Conservation (phyloP, 2,888 invertebrate genomes). For the Drosophila helvetica region DNA sequence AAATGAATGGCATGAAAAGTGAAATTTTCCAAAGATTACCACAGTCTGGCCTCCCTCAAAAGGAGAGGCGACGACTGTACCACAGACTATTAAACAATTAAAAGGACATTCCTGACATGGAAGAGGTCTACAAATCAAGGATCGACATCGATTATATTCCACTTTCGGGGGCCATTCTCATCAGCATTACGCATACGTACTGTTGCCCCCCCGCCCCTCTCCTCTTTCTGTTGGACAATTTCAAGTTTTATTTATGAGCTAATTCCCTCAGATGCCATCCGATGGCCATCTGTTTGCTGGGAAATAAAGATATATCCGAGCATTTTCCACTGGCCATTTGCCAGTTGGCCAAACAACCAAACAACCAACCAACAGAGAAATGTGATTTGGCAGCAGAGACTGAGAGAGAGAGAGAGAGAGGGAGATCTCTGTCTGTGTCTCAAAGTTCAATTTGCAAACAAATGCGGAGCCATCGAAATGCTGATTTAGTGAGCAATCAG, state of each 20-base stretch:
- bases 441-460: slow-evolving; percentile 70
- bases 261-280: slow-evolving; percentile 49
- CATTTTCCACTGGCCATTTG: slow-evolving; percentile 57
- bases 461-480: slow-evolving; percentile 63
- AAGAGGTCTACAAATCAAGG: slow-evolving; percentile 10
- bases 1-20: slow-evolving; percentile 22
- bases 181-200: slow-evolving; percentile 63
- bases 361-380: slow-evolving; percentile 28
- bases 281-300: slow-evolving; percentile 65
- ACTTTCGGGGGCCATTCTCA: slow-evolving; percentile 17
- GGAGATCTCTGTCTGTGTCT: slow-evolving; percentile 14
- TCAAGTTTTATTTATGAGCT: slow-evolving; percentile 61
- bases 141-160: slow-evolving; percentile 3
- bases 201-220: neutral
- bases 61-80: too few relatives aligned
- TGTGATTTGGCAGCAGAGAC: slow-evolving; percentile 65
- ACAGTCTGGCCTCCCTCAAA: neutral
- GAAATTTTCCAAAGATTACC: slow-evolving; percentile 5
- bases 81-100: neutral
- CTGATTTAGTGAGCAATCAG: slow-evolving; percentile 75
- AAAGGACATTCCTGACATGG: neutral
- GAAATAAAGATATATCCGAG: slow-evolving; percentile 28
- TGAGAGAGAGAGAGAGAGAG: too few relatives aligned
- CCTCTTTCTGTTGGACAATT: slow-evolving; percentile 40
- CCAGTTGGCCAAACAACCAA: slow-evolving; percentile 54